Evolutionary conservation across 1,140 invertebrate species (phyloP).

Genomic region (Lordiphosa clarofinis): DNA sequence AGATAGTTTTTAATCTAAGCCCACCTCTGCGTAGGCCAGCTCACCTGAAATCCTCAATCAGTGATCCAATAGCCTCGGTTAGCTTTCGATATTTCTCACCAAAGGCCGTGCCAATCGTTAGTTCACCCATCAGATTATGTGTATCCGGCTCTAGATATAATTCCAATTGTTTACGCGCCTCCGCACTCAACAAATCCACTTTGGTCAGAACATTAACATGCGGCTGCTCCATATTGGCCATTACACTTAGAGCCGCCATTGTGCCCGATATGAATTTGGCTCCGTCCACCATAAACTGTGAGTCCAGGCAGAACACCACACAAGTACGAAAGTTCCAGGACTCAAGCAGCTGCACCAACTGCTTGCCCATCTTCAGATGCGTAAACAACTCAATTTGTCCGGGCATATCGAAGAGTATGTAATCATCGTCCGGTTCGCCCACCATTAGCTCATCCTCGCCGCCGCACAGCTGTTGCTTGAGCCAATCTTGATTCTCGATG

Average conservation of each 20-base stretch:
- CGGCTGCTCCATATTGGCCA: conserved; percentile 97
- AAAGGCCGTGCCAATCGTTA: conserved; percentile 83
- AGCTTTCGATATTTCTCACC: conserved; percentile 89
- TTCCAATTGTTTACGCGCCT: conserved; percentile 89
- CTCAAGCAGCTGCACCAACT: conserved; percentile 90
- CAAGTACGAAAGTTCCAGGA: conserved; percentile 95
- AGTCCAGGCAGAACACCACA: conserved; percentile 95
- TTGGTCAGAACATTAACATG: conserved; percentile 97
- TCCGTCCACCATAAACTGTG: conserved; percentile 97
- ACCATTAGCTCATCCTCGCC: conserved; percentile 78
- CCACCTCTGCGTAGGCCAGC: background rate
- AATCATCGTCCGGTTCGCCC: conserved; percentile 89
- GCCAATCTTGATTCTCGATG: conserved; percentile 94
- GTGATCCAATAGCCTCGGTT: conserved; percentile 87
- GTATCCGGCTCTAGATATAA: conserved; percentile 93
- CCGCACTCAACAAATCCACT: conserved; percentile 94
- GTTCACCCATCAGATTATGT: conserved; percentile 85
- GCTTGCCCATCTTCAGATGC: conserved; percentile 93
- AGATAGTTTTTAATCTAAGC: too few species aligned
- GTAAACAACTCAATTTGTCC: conserved; percentile 99
- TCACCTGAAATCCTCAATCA: conserved; percentile 91
- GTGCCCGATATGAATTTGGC: conserved; percentile 97
- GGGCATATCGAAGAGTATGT: conserved; percentile 99
- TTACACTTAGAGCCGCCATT: conserved; percentile 95
- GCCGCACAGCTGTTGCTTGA: conserved; percentile 89